Conservation (phyloP, 2,113 vertebrate genomes). For the Myiagra hebetior region DNA sequence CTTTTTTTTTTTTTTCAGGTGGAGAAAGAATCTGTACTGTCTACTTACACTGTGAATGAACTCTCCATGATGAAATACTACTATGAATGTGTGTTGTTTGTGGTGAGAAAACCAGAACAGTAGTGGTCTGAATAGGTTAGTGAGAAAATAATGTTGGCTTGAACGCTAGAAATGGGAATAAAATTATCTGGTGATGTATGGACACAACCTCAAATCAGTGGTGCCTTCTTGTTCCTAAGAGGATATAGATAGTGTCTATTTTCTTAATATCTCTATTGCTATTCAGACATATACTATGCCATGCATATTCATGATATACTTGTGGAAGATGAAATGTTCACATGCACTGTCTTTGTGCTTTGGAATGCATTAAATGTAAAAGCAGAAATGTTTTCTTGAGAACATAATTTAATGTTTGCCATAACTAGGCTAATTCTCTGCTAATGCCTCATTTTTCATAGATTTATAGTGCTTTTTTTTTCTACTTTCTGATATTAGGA, state of each 20-base stretch:
- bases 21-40: conserved; percentile 89
- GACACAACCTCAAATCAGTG: conserved; percentile 76
- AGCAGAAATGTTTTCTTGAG: neutral
- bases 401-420: neutral
- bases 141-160: neutral
- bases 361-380: conserved; percentile 16
- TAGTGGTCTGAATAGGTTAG: conserved; percentile 8
- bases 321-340: conserved; percentile 50
- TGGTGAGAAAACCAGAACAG: conserved; percentile 87
- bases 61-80: conserved; percentile 96
- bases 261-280: conserved; percentile 71
- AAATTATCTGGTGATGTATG: conserved; percentile 55
- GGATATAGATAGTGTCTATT: conserved; percentile 76
- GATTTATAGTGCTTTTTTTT: conserved; percentile 7
- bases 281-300: conserved; percentile 60
- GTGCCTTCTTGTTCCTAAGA: conserved; percentile 79
- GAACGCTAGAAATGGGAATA: conserved; percentile 38
- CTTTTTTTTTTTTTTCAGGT: conserved; percentile 74
- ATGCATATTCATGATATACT: conserved; percentile 65
- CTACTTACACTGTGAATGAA: conserved; percentile 96
- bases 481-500: neutral
- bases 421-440: neutral
- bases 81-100: conserved; percentile 96
- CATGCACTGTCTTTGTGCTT: conserved; percentile 31
- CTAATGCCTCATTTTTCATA: neutral